Percentiles rank a stretch among this genome's conserved stretches.
phyloP scores from a whole-genome alignment of 2,797 vertebrate species.

The Squalus acanthias region DNA sequence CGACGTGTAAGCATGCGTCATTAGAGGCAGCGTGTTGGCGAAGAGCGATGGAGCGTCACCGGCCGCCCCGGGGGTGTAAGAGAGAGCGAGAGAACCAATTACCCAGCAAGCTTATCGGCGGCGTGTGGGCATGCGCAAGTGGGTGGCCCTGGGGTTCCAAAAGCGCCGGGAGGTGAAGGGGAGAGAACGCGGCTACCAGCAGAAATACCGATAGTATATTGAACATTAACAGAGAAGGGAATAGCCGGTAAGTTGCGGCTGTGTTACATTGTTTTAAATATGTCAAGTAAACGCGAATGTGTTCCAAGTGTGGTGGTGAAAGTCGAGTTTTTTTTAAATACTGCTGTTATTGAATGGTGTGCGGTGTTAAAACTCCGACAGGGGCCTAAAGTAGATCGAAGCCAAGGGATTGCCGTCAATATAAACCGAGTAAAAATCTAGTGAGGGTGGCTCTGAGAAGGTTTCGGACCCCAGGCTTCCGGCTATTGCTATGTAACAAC shows the following conservation, averaged over 20 bases:
- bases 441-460: neutral
- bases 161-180: neutral
- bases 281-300: too few relatives aligned
- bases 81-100: neutral
- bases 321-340: neutral
- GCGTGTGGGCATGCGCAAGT: neutral
- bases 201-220: neutral
- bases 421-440: neutral
- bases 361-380: neutral
- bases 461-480: neutral
- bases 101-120: neutral
- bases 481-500: too few relatives aligned
- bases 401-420: neutral
- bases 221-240: neutral
- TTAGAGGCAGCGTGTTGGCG: neutral
- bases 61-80: too few relatives aligned
- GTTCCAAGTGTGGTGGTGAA: neutral
- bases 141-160: neutral
- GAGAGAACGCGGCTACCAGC: neutral
- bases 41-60: neutral
- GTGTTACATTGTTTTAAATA: neutral
- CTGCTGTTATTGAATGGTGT: neutral
- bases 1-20: neutral
- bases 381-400: neutral
- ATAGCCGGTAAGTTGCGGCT: neutral